Evolutionary conservation across 2,113 vertebrate species (phyloP).

Genomic region (Gallinago media): DNA sequence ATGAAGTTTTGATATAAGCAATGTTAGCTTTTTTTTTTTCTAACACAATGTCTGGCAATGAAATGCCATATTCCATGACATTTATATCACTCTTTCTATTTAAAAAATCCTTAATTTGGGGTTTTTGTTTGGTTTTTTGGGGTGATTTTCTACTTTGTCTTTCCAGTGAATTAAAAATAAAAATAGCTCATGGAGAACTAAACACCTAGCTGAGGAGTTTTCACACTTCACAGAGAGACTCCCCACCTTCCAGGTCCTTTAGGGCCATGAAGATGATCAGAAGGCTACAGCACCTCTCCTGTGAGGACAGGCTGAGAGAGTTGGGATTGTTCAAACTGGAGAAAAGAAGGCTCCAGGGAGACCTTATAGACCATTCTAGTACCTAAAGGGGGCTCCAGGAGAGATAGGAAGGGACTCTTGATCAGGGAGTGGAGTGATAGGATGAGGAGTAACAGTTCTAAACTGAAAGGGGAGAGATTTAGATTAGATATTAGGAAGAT

Average conservation of each 20-base stretch:
- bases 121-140: background rate
- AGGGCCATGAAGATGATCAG: too few species aligned
- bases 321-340: too few species aligned
- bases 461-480: too few species aligned
- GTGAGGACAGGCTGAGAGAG: too few species aligned
- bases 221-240: background rate
- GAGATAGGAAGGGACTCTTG: too few species aligned
- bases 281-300: too few species aligned
- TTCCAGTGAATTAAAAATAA: background rate
- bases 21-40: background rate
- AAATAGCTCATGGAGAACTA: background rate
- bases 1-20: background rate
- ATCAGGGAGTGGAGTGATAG: too few species aligned
- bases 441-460: too few species aligned
- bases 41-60: background rate
- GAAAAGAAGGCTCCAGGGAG: too few species aligned
- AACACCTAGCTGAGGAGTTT: background rate
- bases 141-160: background rate
- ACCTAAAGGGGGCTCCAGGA: too few species aligned
- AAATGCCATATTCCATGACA: background rate
- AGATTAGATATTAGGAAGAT: too few species aligned
- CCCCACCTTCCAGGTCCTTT: background rate
- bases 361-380: too few species aligned
- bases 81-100: background rate
- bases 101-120: background rate